Evolutionary conservation across 2,113 vertebrate species (phyloP).

Genomic region (Fregetta grallaria): DNA sequence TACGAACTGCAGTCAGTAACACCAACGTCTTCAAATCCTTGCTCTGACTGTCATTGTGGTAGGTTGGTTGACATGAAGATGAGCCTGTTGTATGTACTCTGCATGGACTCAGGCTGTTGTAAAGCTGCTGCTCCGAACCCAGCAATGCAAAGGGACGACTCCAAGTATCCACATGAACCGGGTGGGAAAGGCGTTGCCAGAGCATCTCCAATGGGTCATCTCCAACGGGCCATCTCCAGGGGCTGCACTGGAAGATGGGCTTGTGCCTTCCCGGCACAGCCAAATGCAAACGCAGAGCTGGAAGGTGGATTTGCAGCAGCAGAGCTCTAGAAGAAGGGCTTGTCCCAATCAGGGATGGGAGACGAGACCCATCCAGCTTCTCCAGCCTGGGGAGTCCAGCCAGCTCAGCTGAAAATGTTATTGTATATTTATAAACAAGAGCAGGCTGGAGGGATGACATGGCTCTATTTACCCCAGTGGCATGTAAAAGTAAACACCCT

Average conservation of each 20-base stretch:
- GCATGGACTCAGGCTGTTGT: not conserved
- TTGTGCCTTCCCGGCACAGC: not conserved
- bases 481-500: conserved; percentile 54
- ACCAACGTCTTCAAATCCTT: not conserved
- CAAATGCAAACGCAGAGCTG: not conserved
- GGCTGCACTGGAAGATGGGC: not conserved
- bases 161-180: accelerated
- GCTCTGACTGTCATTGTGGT: accelerated
- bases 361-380: not conserved
- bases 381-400: not conserved
- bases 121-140: not conserved
- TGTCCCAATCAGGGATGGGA: not conserved
- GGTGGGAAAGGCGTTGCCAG: accelerated
- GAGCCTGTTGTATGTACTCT: not conserved
- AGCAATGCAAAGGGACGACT: not conserved
- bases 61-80: not conserved
- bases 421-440: conserved; percentile 16
- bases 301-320: not conserved
- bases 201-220: not conserved
- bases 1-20: not conserved
- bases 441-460: not conserved
- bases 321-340: not conserved
- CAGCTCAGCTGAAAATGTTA: conserved; percentile 5
- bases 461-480: conserved; percentile 46
- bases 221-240: not conserved